Percentiles rank a stretch among this genome's conserved stretches.
These are phyloP conservation scores for Chaetodon auriga DNA, from an alignment of 2,113 vertebrate genomes.

Conservation along the genomic window DNA sequence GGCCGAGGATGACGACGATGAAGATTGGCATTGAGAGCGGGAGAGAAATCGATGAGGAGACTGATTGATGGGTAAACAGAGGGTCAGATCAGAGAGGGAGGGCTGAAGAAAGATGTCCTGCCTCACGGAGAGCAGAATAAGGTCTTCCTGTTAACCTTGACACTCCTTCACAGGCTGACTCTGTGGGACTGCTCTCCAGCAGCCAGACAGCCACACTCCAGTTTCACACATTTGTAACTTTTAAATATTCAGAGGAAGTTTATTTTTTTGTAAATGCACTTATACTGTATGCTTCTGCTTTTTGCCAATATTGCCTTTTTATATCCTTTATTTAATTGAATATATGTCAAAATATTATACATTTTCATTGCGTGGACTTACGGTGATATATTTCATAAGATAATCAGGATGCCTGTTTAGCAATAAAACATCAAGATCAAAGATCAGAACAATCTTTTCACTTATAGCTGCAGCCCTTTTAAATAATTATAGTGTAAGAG, in stretches of 20 bases:
- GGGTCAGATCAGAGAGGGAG: constrained; percentile 18
- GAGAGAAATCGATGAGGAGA: constrained; percentile 6
- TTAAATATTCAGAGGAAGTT: constrained; percentile 66
- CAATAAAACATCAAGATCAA: constrained; percentile 63
- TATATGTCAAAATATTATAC: constrained; percentile 57
- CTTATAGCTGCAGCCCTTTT: constrained; percentile 47
- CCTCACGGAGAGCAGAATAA: constrained; percentile 10
- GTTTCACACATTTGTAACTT: constrained; percentile 56
- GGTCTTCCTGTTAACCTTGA: constrained; percentile 61
- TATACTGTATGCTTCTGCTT: constrained; percentile 63
- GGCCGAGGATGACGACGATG: constrained; percentile 84
- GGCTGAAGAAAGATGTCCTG: constrained; percentile 4
- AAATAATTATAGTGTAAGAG: constrained; percentile 28
- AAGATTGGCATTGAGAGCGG: constrained; percentile 83
- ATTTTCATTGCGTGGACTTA: constrained; percentile 40
- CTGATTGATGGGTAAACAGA: constrained; percentile 16
- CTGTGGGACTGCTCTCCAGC: constrained; percentile 5
- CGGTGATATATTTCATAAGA: constrained; percentile 27
- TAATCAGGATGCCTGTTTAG: constrained; percentile 48
- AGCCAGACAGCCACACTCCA: constrained; percentile 55
- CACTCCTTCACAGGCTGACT: constrained; percentile 38
- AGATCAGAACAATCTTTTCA: constrained; percentile 27
- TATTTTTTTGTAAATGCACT: constrained; percentile 74
- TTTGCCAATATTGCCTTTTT: constrained; percentile 70
- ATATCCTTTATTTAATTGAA: constrained; percentile 79